Percentiles rank a stretch among this genome's conserved stretches.
Evolutionary conservation across 2,113 vertebrate species (phyloP).

Genomic region (Hepsetus odoe): DNA sequence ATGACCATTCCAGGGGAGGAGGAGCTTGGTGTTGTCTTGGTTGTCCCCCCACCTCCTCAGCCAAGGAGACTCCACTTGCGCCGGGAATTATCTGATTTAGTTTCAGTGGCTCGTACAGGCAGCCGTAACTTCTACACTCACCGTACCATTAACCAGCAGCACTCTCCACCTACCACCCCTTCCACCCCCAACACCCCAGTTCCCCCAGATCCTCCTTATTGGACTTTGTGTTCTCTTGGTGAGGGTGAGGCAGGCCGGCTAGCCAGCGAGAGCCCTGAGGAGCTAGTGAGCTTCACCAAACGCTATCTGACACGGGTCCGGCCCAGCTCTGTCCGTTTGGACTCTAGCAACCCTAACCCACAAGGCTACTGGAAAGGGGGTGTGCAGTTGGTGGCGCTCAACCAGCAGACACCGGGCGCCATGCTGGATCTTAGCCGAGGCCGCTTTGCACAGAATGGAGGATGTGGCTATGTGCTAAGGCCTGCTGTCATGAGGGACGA

Average conservation of each 20-base stretch:
- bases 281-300: conserved; percentile 96
- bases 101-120: conserved; percentile 83
- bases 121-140: conserved; percentile 81
- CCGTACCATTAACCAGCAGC: conserved; percentile 71
- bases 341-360: conserved; percentile 96
- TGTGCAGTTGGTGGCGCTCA: conserved; percentile 95
- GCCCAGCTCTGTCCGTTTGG: conserved; percentile 90
- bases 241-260: conserved; percentile 91
- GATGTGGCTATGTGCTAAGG: conserved; percentile 91
- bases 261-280: conserved; percentile 90
- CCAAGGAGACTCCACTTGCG: conserved; percentile 84
- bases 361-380: conserved; percentile 98
- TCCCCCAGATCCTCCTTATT: conserved; percentile 68
- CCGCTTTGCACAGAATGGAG: conserved; percentile 92
- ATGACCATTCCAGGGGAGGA: conserved; percentile 81
- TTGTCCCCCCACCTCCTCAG: conserved; percentile 79
- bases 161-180: conserved; percentile 83
- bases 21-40: conserved; percentile 76
- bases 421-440: conserved; percentile 96
- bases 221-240: conserved; percentile 93
- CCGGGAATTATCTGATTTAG: conserved; percentile 89
- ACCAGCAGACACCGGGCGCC: conserved; percentile 94
- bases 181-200: conserved; percentile 73
- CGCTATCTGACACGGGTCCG: conserved; percentile 89
- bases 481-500: conserved; percentile 94